Percentiles rank a stretch among this genome's conserved stretches.
These are phyloP conservation scores for Automeris io DNA, from an alignment of 2,888 invertebrate genomes.

Conservation along the genomic window DNA sequence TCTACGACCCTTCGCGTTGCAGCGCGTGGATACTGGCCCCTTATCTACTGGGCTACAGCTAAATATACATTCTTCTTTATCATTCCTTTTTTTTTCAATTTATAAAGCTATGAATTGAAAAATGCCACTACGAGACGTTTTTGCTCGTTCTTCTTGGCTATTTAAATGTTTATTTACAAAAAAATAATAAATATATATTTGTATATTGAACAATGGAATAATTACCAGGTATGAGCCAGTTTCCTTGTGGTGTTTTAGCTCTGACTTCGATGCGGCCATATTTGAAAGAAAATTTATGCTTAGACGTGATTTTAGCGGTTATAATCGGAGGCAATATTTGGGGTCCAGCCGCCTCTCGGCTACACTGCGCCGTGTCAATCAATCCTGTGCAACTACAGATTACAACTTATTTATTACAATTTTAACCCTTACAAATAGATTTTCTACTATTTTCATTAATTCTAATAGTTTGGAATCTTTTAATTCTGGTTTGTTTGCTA, in stretches of 20 bases:
- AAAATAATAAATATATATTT: no score
- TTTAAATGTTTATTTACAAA: no score
- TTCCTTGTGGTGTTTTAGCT: constrained; percentile 84
- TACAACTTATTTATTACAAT: neutral
- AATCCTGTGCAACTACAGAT: constrained; percentile 67
- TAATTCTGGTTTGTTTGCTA: no score
- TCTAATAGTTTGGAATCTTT: neutral
- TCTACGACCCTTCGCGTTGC: no score
- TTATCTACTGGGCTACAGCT: no score
- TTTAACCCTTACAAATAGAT: neutral
- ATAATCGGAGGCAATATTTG: constrained; percentile 83
- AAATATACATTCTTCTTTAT: no score
- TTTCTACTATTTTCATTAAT: neutral
- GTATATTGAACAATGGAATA: no score
- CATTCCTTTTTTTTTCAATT: no score
- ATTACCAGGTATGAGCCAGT: constrained; percentile 89
- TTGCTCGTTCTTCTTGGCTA: no score
- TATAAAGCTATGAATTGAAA: no score
- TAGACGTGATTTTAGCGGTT: constrained; percentile 81
- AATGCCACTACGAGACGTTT: no score
- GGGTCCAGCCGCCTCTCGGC: constrained; percentile 59
- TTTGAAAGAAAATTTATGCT: constrained; percentile 80
- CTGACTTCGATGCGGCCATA: constrained; percentile 84
- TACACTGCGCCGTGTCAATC: constrained; percentile 62
- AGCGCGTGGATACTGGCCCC: no score